A percentile compares a stretch with the other conserved stretches of the same genome.
phyloP scores from a whole-genome alignment of 2,797 vertebrate genomes.

The Brachyrhaphis roseni region DNA sequence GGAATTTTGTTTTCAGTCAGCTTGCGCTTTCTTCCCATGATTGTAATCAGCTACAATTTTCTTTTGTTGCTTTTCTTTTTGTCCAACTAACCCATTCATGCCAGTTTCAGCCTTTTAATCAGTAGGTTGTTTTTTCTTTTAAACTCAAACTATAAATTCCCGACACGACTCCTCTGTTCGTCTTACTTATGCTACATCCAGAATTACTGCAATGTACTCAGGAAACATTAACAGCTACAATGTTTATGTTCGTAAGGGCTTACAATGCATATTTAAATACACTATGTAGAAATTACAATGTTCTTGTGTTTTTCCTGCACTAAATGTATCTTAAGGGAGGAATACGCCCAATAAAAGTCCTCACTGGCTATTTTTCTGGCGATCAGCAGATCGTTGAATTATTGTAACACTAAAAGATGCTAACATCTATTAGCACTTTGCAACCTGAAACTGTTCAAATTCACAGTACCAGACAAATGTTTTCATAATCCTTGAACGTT shows the following conservation, averaged over 20 bases:
- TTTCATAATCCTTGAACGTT: not conserved
- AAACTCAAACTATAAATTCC: not conserved
- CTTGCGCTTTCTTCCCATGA: not conserved
- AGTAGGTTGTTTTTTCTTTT: not conserved
- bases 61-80: not conserved
- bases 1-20: not conserved
- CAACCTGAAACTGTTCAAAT: not conserved
- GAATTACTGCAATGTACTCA: conserved; percentile 47
- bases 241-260: not conserved
- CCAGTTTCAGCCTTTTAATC: not conserved
- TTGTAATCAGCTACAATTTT: conserved; percentile 1
- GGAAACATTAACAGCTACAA: conserved; percentile 15
- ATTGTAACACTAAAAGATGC: not conserved
- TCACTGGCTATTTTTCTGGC: not conserved
- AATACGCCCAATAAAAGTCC: conserved; percentile 33
- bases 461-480: not conserved
- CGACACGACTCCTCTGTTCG: not conserved
- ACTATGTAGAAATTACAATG: not conserved
- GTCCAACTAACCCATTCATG: not conserved
- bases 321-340: not conserved
- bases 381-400: not conserved
- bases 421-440: not conserved
- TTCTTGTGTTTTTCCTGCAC: conserved; percentile 17
- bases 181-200: conserved; percentile 7
- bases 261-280: conserved; percentile 11